Conservation (phyloP, 1,140 invertebrate species). For the Leptestheria dahalacensis region DNA sequence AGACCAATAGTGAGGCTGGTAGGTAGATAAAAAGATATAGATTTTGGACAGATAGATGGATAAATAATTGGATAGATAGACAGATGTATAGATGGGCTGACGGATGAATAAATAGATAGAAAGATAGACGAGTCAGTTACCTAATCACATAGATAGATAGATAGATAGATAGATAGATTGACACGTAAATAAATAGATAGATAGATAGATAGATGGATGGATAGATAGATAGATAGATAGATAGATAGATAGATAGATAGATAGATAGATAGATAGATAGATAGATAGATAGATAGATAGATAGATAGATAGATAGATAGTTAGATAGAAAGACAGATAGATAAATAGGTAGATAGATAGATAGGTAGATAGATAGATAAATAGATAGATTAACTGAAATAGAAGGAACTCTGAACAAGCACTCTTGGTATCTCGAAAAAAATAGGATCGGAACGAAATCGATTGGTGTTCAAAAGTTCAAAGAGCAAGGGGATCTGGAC, state of each 20-base stretch:
- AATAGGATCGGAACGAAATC: too few species aligned
- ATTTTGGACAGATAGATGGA: neutral
- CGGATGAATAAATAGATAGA: neutral
- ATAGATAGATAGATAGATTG: neutral
- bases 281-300: neutral
- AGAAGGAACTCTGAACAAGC: too few species aligned
- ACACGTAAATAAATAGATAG: neutral
- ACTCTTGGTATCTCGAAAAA: too few species aligned
- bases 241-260: neutral
- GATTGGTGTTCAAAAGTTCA: too few species aligned
- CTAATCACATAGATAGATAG: too few species aligned
- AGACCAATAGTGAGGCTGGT: neutral
- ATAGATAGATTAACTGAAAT: too few species aligned
- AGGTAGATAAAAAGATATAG: neutral
- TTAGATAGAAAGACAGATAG: neutral
- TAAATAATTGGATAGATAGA: neutral
- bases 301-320: neutral
- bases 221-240: neutral
- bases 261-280: neutral
- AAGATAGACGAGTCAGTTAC: neutral
- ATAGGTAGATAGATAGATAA: neutral
- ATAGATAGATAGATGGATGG: too few species aligned
- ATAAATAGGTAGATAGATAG: neutral
- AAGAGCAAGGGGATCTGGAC: too few species aligned
- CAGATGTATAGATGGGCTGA: neutral